phyloP scores from a whole-genome alignment of 92 coral and sea anemone species.

The Pocillopora meandrina region DNA sequence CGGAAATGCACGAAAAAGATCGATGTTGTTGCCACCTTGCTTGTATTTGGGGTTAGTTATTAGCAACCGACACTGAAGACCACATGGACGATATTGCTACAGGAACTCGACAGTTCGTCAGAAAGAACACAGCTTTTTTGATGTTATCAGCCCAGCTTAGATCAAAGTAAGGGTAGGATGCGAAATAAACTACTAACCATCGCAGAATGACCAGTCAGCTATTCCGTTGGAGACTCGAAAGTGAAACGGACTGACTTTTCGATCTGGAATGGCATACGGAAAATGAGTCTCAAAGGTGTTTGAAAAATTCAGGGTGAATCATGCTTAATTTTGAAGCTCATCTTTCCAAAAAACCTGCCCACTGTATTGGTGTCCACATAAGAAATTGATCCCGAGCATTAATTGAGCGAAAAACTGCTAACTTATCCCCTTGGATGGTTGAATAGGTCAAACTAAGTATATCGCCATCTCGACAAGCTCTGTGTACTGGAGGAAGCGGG shows the following conservation, averaged over 20 bases:
- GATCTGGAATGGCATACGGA: background rate
- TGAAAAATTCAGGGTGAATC: background rate
- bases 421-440: conserved; percentile 82
- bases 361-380: conserved; percentile 98
- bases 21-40: background rate
- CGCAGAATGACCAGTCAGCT: background rate
- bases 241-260: background rate
- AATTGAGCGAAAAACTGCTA: conserved; percentile 82
- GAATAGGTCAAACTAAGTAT: conserved; percentile 76
- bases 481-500: conserved; percentile 89
- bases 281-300: background rate
- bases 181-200: background rate
- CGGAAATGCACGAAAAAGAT: background rate
- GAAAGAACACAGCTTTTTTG: background rate
- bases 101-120: background rate
- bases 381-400: conserved; percentile 87
- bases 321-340: conserved; percentile 27
- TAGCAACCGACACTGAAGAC: background rate
- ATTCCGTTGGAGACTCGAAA: background rate
- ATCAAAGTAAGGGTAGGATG: background rate
- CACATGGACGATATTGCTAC: background rate
- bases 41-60: no score
- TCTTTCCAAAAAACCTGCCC: conserved; percentile 98
- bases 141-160: background rate
- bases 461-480: conserved; percentile 97